Base-by-base conservation (phyloP, 2,113 vertebrate species). In the Ictalurus furcatus region DNA sequence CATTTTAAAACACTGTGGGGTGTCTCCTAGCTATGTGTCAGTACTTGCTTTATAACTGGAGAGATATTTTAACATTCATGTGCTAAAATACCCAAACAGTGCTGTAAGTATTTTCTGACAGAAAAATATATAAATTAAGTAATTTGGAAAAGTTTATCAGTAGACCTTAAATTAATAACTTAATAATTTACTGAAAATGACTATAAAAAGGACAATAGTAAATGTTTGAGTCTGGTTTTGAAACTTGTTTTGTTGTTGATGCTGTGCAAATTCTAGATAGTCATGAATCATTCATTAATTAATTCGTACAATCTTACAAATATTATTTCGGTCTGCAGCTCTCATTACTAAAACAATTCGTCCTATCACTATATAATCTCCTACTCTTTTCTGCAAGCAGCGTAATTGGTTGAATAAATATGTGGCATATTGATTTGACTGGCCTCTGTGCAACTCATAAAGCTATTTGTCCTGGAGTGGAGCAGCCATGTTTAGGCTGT, bases 381-480 rank as follows among this genome's bases (percentile, higher is more conserved):
- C 30, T n/a, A 30, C 19, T 63, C 56, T 16, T 48, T 44, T 85
- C 61, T 61, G 23, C 52, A 56, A 61, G 52, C 85, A 9, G 17
- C 40, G 73, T 89, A 89, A 91, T 85, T 85, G 88, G 65, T 76
- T 85, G 85, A 37, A 17, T 85, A 61, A 91, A 87, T 83, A 52
- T 87, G 73, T 67, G 83, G 40, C 16, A 44, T 37, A 9, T 34
- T 87, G 71, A 52, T 80, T 84, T 63, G 88, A 88, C 16, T 69
- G 71, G 79, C 71, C 73, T 40, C 5, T 12, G 54, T 19, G 30
- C 76, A 28, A 81, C 76, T 87, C 44, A 54, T 88, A 59, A 83
- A 82, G 69, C 65, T 88, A 56, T 87, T 65, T 89, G 34, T 63
- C 71, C 54, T 81, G 48, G 48, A 85, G 80, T 52, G 37, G 86